These are phyloP conservation scores for Chloroclystis v-ata DNA, from an alignment of 2,888 invertebrate species.

Conservation along the genomic window DNA sequence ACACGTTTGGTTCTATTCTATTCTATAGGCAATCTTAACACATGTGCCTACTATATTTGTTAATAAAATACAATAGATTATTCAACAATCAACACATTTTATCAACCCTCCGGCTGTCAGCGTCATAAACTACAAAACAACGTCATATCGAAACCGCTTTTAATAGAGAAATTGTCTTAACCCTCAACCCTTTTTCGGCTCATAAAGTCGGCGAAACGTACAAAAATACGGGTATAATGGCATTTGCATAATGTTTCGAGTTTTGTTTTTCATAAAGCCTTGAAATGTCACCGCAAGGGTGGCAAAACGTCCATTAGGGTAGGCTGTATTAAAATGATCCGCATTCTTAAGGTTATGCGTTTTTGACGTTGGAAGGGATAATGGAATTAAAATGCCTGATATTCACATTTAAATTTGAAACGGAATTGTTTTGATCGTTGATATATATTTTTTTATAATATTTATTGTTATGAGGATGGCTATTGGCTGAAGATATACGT, in stretches of 20 bases:
- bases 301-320: constrained; percentile 74
- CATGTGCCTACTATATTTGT: too few relatives aligned
- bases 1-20: too few relatives aligned
- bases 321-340: constrained; percentile 74
- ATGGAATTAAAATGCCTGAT: constrained; percentile 26
- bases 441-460: too few relatives aligned
- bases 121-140: constrained; percentile 49
- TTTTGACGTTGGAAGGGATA: constrained; percentile 37
- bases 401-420: constrained; percentile 2
- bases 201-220: constrained; percentile 73
- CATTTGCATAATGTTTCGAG: constrained; percentile 76
- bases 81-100: constrained; percentile 9
- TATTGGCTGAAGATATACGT: too few relatives aligned
- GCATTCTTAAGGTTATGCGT: constrained; percentile 72
- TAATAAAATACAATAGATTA: constrained; percentile 5
- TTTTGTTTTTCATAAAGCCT: constrained; percentile 75
- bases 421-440: neutral
- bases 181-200: constrained; percentile 72
- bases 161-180: constrained; percentile 59
- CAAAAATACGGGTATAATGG: constrained; percentile 76
- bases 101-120: constrained; percentile 16
- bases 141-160: constrained; percentile 60
- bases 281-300: constrained; percentile 74
- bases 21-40: too few relatives aligned
- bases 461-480: neutral